Conservation (phyloP, 2,113 vertebrate genomes). For the Plestiodon gilberti region DNA sequence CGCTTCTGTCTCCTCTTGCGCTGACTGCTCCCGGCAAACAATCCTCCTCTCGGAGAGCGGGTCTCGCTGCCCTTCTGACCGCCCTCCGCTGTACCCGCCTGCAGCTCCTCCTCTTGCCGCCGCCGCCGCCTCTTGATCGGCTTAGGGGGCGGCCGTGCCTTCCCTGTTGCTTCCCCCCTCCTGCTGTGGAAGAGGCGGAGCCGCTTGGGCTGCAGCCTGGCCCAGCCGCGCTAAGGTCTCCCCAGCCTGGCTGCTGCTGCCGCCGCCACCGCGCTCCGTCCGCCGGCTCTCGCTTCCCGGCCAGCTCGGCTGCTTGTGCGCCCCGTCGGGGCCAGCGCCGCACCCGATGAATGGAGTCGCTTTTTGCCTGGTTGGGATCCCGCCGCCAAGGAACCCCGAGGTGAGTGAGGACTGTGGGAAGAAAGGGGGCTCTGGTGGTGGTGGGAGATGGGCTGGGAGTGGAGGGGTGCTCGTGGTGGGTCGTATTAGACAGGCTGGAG, state of each 20-base stretch:
- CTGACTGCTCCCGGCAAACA: too few species aligned
- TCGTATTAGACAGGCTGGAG: too few species aligned
- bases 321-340: conserved; percentile 65
- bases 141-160: conserved; percentile 21
- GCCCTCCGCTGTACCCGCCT: neutral
- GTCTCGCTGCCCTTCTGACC: neutral
- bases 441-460: neutral
- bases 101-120: neutral
- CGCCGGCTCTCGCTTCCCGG: neutral
- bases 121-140: neutral
- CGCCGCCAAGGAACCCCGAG: conserved; percentile 72
- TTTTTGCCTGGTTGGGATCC: conserved; percentile 98
- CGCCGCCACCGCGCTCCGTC: neutral
- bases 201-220: neutral
- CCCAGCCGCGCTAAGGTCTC: neutral
- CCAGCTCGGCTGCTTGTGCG: conserved; percentile 37
- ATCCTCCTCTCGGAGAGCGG: too few species aligned
- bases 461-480: neutral
- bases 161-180: neutral
- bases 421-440: neutral
- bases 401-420: conserved; percentile 47
- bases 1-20: neutral
- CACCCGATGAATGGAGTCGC: conserved; percentile 98
- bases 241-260: neutral
- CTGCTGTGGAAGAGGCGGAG: conserved; percentile 31